Conservation (phyloP, 2,113 vertebrate genomes). For the Megaceryle maxima region DNA sequence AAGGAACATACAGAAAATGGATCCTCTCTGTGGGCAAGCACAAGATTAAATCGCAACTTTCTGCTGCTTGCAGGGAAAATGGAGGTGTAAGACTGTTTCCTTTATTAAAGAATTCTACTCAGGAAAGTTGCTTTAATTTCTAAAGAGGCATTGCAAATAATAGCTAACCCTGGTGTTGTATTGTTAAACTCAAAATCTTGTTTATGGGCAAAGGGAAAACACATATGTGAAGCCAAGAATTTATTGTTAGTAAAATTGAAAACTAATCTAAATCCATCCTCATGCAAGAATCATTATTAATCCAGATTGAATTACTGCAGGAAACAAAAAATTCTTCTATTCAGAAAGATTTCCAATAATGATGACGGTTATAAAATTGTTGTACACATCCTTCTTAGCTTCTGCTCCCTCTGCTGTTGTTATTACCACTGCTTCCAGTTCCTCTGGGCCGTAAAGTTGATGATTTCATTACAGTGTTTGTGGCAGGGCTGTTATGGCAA, state of each 20-base stretch:
- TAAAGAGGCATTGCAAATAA: neutral
- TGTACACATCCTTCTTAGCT: neutral
- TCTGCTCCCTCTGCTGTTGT: neutral
- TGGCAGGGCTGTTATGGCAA: neutral
- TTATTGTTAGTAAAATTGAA: neutral
- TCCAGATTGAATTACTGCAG: neutral
- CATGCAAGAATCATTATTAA: neutral
- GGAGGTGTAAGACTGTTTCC: neutral
- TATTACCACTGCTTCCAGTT: neutral
- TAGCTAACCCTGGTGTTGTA: neutral
- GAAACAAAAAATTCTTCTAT: neutral
- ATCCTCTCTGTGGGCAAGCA: neutral
- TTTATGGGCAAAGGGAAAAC: neutral
- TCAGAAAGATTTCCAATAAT: neutral
- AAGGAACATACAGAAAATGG: slow-evolving; percentile 1
- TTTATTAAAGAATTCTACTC: neutral
- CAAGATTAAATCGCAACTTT: slow-evolving; percentile 43
- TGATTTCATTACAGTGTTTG: neutral
- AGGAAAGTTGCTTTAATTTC: neutral
- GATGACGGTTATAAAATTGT: neutral
- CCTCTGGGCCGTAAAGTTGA: neutral
- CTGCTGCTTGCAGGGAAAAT: neutral
- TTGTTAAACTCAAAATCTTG: neutral
- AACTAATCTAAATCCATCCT: neutral
- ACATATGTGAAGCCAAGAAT: neutral